Conservation (phyloP, 2,888 invertebrate genomes). For the Lycaena phlaeas region DNA sequence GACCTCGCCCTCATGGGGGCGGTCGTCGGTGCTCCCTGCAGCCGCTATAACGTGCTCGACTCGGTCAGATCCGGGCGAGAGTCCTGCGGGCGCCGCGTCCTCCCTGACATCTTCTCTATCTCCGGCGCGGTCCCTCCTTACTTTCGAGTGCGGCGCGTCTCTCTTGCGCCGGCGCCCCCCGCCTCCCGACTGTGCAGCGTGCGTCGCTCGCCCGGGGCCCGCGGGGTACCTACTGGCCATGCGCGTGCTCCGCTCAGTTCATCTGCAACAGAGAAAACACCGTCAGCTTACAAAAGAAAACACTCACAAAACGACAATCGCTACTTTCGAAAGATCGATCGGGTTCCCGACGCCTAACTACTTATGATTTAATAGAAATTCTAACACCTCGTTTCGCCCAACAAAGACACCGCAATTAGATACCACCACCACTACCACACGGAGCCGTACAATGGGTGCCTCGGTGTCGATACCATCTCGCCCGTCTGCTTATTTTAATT, state of each 20-base stretch:
- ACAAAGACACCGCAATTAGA: constrained; percentile 68
- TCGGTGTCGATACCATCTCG: constrained; percentile 63
- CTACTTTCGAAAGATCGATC: constrained; percentile 32
- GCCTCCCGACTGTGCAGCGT: too few relatives aligned
- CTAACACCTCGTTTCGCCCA: constrained; percentile 71
- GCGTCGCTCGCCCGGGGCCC: constrained; percentile 59
- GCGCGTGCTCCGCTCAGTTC: constrained; percentile 52
- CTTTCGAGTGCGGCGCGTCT: too few relatives aligned
- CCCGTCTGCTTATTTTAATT: constrained; percentile 61
- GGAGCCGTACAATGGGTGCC: constrained; percentile 52
- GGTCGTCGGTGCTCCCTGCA: too few relatives aligned
- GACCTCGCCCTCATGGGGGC: constrained; percentile 56
- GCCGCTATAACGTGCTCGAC: constrained; percentile 56
- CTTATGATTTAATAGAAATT: constrained; percentile 68
- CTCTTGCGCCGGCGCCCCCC: too few relatives aligned
- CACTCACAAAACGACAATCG: constrained; percentile 19
- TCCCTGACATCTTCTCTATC: too few relatives aligned
- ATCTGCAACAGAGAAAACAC: constrained; percentile 54
- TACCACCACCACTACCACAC: constrained; percentile 54
- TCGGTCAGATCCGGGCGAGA: too few relatives aligned
- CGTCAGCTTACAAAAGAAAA: constrained; percentile 17
- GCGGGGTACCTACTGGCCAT: constrained; percentile 58
- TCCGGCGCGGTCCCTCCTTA: too few relatives aligned
- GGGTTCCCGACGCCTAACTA: constrained; percentile 42
- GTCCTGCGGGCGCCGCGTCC: too few relatives aligned